phyloP scores from a whole-genome alignment of 2,888 invertebrate genomes.

The Diarsia rubi region DNA sequence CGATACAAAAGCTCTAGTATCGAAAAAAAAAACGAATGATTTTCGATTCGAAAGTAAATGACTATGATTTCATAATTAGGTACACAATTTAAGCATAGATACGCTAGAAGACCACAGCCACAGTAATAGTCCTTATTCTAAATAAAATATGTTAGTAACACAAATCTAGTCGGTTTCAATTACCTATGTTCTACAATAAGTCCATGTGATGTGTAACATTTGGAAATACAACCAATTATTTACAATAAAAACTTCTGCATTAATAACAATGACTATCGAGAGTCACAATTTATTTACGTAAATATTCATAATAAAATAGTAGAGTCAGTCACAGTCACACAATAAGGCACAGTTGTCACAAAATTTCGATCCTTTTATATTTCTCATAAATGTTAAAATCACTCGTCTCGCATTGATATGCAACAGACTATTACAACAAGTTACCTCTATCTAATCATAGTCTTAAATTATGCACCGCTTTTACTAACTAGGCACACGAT shows the following conservation, averaged over 20 bases:
- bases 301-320: slow-evolving; percentile 52
- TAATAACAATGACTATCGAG: slow-evolving; percentile 59
- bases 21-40: slow-evolving; percentile 9
- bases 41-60: slow-evolving; percentile 63
- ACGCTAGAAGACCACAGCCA: slow-evolving; percentile 84
- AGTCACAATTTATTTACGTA: slow-evolving; percentile 47
- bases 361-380: slow-evolving; percentile 67
- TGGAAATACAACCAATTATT: slow-evolving; percentile 63
- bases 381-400: slow-evolving; percentile 49
- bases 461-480: slow-evolving; percentile 80
- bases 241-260: slow-evolving; percentile 59
- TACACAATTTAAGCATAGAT: slow-evolving; percentile 66
- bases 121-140: slow-evolving; percentile 80
- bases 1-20: background rate
- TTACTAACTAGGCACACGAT: slow-evolving; percentile 71
- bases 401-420: slow-evolving; percentile 74
- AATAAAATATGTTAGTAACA: slow-evolving; percentile 62
- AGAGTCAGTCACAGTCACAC: slow-evolving; percentile 73
- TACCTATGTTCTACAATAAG: slow-evolving; percentile 21
- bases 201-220: slow-evolving; percentile 55
- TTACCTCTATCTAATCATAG: slow-evolving; percentile 68
- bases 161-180: slow-evolving; percentile 22
- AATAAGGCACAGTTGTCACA: slow-evolving; percentile 82
- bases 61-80: slow-evolving; percentile 82
- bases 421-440: slow-evolving; percentile 68